Percentiles rank a stretch among this genome's conserved stretches.
phyloP scores from a whole-genome alignment of 2,797 vertebrate genomes.

The Acipenser ruthenus region DNA sequence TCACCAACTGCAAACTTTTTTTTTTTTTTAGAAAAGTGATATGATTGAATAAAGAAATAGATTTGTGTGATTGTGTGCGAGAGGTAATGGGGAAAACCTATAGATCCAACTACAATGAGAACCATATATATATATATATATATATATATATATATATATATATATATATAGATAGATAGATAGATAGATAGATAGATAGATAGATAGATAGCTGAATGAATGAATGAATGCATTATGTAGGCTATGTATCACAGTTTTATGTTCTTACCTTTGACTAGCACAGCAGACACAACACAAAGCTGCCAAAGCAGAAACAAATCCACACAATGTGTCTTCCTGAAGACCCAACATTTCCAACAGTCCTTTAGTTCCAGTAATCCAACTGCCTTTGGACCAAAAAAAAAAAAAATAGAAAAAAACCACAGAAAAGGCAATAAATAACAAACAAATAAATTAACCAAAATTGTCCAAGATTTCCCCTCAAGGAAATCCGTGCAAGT shows the following conservation, averaged over 20 bases:
- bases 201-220: no score
- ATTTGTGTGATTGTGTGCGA: background rate
- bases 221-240: no score
- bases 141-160: no score
- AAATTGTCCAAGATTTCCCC: slow-evolving; percentile 52
- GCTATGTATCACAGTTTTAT: background rate
- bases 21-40: no score
- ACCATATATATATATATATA: no score
- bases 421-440: slow-evolving; percentile 22
- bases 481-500: slow-evolving; percentile 71
- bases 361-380: slow-evolving; percentile 71
- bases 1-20: no score
- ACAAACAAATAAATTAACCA: slow-evolving; percentile 44
- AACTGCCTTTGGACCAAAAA: slow-evolving; percentile 58
- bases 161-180: no score
- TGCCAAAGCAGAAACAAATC: slow-evolving; percentile 80
- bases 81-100: no score
- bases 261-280: slow-evolving; percentile 79
- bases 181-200: no score
- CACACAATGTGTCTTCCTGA: slow-evolving; percentile 86
- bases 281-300: slow-evolving; percentile 80
- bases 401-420: slow-evolving; percentile 30
- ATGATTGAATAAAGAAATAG: no score
- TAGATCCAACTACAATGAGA: no score
- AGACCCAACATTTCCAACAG: slow-evolving; percentile 91